These are phyloP conservation scores for Bellardia pandia DNA, from an alignment of 2,888 invertebrate species.

Conservation along the genomic window DNA sequence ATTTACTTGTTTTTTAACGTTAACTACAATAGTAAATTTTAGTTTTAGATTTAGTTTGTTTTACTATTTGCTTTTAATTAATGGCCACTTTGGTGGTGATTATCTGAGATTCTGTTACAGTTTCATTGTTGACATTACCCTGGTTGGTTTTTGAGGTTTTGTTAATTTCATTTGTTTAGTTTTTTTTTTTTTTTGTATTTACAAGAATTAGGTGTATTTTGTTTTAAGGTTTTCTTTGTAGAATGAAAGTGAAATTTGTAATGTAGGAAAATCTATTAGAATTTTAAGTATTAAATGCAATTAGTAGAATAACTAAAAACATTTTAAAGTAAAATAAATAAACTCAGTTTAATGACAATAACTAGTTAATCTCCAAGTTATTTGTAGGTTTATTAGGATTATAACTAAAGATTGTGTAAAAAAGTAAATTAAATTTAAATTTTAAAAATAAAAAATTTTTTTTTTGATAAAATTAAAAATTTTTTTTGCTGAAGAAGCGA, in stretches of 20 bases:
- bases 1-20: background rate
- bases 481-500: no score
- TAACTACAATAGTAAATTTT: background rate
- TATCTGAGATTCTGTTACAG: slow-evolving; percentile 38
- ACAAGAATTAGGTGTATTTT: background rate
- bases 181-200: background rate
- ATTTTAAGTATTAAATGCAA: no score
- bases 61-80: slow-evolving; percentile 43
- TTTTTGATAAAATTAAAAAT: no score
- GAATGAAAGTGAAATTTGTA: background rate
- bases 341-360: no score
- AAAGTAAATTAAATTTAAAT: background rate
- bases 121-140: slow-evolving; percentile 28
- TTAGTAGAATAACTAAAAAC: no score
- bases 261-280: no score
- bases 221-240: background rate
- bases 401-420: no score
- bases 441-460: no score
- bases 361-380: no score
- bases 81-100: slow-evolving; percentile 32
- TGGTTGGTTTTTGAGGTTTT: background rate
- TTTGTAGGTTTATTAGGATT: no score
- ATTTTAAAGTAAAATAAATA: no score
- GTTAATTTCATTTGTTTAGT: background rate
- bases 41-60: slow-evolving; percentile 7